Evolutionary conservation across 2,113 vertebrate genomes (phyloP), one percentile per base, ranked within the genome.

Genomic region (Lepus americanus): DNA sequence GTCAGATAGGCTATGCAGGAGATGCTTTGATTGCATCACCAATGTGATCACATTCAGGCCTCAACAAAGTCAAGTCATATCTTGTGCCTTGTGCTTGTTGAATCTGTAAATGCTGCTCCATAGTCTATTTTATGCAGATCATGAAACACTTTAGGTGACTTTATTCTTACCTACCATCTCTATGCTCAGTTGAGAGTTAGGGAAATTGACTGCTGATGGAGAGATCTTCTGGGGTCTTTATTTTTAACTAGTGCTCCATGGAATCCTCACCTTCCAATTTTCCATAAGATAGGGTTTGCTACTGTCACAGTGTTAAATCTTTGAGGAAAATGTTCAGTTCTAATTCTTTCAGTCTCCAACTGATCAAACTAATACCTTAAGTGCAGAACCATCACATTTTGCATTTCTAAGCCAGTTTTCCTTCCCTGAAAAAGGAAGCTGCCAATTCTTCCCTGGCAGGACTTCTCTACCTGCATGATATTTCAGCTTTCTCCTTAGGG

Each of bases 321-420:
- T 31, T 89, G 13, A 80, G 17, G 29, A 73, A 74, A 53, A 92
- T 92, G 82, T 92, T 89, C 73, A 90, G 33, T 74, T 77, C 51
- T 92, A 51, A 70, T 84, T 70, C 77, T 90, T 59, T 95, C 63
- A 25, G 53, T 33, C n/a, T 44, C 44, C 72, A 79, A 82, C 7
- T 81, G 67, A 91, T 87, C 53, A 82, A 85, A 49, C 39, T 53
- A 59, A 39, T 69, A 55, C 4, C 94, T 95, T 82, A 36, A 87
- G 85, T 82, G 39, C 4, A 81, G 13, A 93, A 8, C 33, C 82
- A 53, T 76, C 81, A 36, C 13, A 20, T 73, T 95, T 86, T 66
- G 55, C 69, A 61, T 96, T 51, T 87, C 87, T 67, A 22, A 94
- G 23, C 25, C 64, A 88, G 81, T 88, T 74, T 87, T 63, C 73